Base-by-base conservation (phyloP, 2,113 vertebrate genomes). In the Paracanthobrama guichenoti region DNA sequence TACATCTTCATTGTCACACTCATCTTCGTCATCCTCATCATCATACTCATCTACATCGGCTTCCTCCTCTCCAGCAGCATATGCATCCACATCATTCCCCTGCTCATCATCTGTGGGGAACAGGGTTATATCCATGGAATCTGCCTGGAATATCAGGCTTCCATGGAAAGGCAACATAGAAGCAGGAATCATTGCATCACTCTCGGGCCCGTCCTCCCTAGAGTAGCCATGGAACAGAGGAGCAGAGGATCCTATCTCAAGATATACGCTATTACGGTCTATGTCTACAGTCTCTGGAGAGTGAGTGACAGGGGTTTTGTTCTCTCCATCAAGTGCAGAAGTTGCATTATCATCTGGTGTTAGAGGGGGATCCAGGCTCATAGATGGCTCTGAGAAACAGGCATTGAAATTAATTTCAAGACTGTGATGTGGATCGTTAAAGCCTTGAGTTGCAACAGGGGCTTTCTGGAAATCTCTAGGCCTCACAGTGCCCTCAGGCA, bases 91-190 rank as follows among this genome's bases (percentile, higher is more conserved):
- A 0, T 93, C 91, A 1, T 93, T 92, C 0, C 87, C 92, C 0
- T 90, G 91, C 0, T 95, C 94, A 9, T 95, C 95, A 0, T 95
- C 93, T 71, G 94, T 94, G 0, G 93, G 89, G 39, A 95, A 94
- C 1, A 96, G 93, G 0, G 94, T 93, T 89, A 99, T 96, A 91
- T 98, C 97, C 93, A 98, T 94, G 0, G 96, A 95, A 81, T 98
- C 98, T 0, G 96, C 97, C 87, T 96, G 96, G 81, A 98, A 97
- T 60, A 99, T 95, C 4, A 98, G 93, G 85, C 96, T 98, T 24
- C 97, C 96, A 8, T 92, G 94, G 86, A 97, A 96, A 1, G 97
- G 96, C 80, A 99, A 93, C 78, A 97, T 91, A 0, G 96, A 93
- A 0, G 97, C 97, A 0, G 97, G 97, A 88, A 99, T 96, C 96